Percentiles rank a stretch among this genome's conserved stretches.
phyloP scores from a whole-genome alignment of 2,113 vertebrate genomes.

The Pithys albifrons region DNA sequence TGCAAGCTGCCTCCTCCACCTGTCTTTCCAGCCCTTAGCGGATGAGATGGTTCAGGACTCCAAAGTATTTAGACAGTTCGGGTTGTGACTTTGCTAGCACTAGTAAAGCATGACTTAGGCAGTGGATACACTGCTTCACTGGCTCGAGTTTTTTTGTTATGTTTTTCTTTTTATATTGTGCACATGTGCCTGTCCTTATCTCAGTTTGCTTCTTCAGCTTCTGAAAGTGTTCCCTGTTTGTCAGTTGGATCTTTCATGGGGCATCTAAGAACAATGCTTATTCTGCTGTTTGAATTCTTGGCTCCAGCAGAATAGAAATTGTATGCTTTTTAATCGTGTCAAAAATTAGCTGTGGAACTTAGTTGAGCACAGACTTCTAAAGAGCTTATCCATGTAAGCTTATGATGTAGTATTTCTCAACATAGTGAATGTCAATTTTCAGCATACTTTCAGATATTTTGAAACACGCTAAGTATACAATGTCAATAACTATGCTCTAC shows the following conservation, averaged over 20 bases:
- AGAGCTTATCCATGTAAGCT: not conserved
- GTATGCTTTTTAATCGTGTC: not conserved
- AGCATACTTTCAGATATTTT: not conserved
- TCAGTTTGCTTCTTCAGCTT: not conserved
- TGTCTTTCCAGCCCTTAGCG: not conserved
- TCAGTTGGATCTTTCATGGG: not conserved
- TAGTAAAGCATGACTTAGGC: not conserved
- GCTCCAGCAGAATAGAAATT: not conserved
- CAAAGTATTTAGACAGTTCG: not conserved
- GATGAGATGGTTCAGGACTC: not conserved
- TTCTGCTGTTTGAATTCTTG: slow-evolving; percentile 18
- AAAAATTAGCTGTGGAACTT: slow-evolving; percentile 4
- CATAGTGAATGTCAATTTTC: not conserved
- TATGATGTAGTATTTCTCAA: not conserved
- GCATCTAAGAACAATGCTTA: not conserved
- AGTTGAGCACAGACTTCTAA: not conserved
- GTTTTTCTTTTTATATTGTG: not conserved
- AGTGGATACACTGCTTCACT: not conserved
- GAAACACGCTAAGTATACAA: not conserved
- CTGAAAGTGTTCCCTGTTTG: slow-evolving; percentile 6
- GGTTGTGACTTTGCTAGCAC: not conserved
- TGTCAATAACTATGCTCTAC: not conserved
- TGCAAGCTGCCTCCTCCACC: not conserved
- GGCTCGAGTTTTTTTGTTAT: not conserved
- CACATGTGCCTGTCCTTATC: not conserved